A percentile compares a stretch with the other conserved stretches of the same genome.
Evolutionary conservation across 2,797 vertebrate genomes (phyloP).

Genomic region (Coccyzus lansbergi): DNA sequence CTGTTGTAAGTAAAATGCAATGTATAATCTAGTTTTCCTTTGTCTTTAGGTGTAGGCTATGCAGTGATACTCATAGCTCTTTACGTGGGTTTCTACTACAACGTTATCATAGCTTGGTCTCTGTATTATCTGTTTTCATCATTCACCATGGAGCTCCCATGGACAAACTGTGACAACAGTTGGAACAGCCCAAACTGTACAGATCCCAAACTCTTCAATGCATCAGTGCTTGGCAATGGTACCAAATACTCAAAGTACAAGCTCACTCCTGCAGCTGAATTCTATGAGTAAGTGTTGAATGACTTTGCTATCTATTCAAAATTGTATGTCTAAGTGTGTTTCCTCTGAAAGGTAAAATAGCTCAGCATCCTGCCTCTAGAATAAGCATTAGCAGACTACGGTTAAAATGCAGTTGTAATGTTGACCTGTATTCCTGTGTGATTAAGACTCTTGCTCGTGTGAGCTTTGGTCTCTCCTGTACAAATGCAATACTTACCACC

Average conservation of each 20-base stretch:
- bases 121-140: constrained; percentile 97
- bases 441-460: neutral
- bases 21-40: constrained; percentile 42
- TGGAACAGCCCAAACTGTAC: constrained; percentile 96
- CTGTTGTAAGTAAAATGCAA: neutral
- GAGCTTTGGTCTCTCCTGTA: neutral
- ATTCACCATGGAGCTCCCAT: constrained; percentile 90
- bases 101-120: constrained; percentile 99
- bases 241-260: constrained; percentile 93
- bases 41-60: constrained; percentile 91
- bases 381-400: neutral
- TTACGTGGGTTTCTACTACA: constrained; percentile 99
- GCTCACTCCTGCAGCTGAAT: constrained; percentile 94
- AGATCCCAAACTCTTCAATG: constrained; percentile 84
- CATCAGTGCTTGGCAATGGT: constrained; percentile 82
- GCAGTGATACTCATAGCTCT: constrained; percentile 97
- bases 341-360: neutral
- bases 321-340: neutral
- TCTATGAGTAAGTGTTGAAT: constrained; percentile 91
- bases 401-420: neutral
- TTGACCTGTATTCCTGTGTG: neutral
- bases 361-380: neutral
- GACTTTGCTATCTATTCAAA: neutral
- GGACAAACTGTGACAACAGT: constrained; percentile 88
- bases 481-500: neutral